Conservation (phyloP, 2,888 invertebrate species). For the Antheraea assamensis region DNA sequence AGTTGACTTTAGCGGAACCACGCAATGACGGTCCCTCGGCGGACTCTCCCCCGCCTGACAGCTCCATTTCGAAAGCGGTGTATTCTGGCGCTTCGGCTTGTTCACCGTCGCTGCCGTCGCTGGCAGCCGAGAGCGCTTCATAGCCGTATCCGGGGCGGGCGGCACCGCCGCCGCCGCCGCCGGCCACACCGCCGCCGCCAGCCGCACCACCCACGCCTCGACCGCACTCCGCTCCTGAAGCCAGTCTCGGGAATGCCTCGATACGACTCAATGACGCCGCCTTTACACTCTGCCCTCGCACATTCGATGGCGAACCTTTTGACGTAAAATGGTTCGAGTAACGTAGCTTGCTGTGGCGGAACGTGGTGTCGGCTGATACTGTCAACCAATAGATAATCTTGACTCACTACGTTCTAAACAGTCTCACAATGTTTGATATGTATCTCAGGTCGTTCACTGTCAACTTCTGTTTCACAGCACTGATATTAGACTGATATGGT, state of each 20-base stretch:
- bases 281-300: constrained; percentile 65
- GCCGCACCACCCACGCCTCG: constrained; percentile 54
- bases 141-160: constrained; percentile 78
- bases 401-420: constrained; percentile 1
- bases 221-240: constrained; percentile 61
- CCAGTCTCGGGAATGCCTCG: constrained; percentile 71
- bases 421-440: constrained; percentile 14
- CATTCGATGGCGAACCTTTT: constrained; percentile 64
- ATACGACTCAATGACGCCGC: constrained; percentile 76
- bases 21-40: constrained; percentile 71
- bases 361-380: constrained; percentile 69
- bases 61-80: constrained; percentile 73
- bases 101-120: constrained; percentile 75
- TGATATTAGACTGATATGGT: constrained; percentile 9
- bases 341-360: constrained; percentile 77
- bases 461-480: constrained; percentile 15
- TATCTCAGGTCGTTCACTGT: constrained; percentile 15
- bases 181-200: constrained; percentile 51
- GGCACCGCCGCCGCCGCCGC: constrained; percentile 49
- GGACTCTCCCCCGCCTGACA: constrained; percentile 70
- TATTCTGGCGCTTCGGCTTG: constrained; percentile 71
- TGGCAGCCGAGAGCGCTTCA: constrained; percentile 76
- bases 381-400: constrained; percentile 21
- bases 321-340: constrained; percentile 71
- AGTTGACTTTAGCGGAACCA: constrained; percentile 85